phyloP scores from a whole-genome alignment of 2,113 vertebrate species.

The Apteryx mantelli region DNA sequence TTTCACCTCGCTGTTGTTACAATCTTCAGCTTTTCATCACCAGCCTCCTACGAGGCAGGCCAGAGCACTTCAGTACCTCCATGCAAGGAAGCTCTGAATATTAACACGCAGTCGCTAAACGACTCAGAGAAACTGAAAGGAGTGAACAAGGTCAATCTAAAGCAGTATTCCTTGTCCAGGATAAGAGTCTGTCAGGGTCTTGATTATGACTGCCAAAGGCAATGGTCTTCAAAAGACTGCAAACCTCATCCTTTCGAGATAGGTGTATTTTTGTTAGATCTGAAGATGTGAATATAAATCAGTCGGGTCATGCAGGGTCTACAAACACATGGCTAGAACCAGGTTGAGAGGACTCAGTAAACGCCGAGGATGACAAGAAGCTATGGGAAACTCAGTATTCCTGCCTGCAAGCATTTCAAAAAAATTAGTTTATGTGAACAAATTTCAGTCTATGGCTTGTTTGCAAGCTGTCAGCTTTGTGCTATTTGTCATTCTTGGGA shows the following conservation, averaged over 20 bases:
- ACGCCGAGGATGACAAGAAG: not conserved
- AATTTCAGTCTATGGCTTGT: not conserved
- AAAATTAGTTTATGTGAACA: not conserved
- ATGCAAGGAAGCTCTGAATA: not conserved
- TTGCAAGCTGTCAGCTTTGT: not conserved
- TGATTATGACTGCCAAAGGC: not conserved
- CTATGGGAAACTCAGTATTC: not conserved
- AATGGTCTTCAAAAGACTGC: not conserved
- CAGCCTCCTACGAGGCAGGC: not conserved
- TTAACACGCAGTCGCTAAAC: rapidly evolving
- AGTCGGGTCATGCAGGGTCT: not conserved
- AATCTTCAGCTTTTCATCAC: not conserved
- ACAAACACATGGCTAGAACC: not conserved
- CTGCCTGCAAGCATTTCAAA: not conserved
- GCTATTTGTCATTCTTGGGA: not conserved
- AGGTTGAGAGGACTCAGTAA: not conserved
- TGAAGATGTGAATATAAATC: not conserved
- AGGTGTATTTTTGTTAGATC: not conserved
- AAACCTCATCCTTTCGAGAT: not conserved
- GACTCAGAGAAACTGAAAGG: not conserved
- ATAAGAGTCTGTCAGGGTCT: not conserved
- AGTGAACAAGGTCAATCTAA: not conserved
- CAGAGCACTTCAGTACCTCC: not conserved
- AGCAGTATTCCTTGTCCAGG: not conserved
- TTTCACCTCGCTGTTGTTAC: not conserved